phyloP scores from a whole-genome alignment of 2,113 vertebrate genomes.

The Benitochromis conjunctus region DNA sequence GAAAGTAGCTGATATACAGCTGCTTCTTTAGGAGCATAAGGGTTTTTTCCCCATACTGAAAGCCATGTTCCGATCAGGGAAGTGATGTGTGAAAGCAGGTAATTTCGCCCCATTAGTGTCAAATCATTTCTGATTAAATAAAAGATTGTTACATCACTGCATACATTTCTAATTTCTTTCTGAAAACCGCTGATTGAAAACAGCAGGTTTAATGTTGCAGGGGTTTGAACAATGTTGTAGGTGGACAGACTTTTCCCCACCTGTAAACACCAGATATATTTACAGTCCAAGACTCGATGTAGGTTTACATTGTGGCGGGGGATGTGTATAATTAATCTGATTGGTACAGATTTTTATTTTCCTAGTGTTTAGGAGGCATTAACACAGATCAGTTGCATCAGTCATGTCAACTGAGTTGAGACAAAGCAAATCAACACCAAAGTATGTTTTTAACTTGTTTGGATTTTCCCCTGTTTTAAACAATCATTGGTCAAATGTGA shows the following conservation, averaged over 20 bases:
- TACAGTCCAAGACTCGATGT: rapidly evolving
- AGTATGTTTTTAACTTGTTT: neutral
- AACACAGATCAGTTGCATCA: neutral
- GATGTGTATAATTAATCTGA: rapidly evolving
- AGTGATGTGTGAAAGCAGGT: neutral
- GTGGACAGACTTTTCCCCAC: neutral
- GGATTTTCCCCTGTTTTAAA: neutral
- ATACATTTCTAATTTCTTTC: neutral
- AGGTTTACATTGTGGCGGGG: rapidly evolving
- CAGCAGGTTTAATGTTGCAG: neutral
- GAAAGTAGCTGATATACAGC: neutral
- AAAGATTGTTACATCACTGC: neutral
- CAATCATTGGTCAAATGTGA: neutral
- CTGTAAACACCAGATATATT: neutral
- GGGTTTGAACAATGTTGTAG: neutral
- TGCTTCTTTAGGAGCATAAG: neutral
- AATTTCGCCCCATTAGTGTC: neutral
- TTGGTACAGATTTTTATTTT: neutral
- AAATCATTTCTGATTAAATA: neutral
- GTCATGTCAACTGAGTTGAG: neutral
- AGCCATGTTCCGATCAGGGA: neutral
- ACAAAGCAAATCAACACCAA: neutral
- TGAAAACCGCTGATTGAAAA: neutral
- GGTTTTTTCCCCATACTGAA: neutral
- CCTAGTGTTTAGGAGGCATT: neutral